Conservation (phyloP, 2,888 invertebrate genomes). For the Coelinius sp. region DNA sequence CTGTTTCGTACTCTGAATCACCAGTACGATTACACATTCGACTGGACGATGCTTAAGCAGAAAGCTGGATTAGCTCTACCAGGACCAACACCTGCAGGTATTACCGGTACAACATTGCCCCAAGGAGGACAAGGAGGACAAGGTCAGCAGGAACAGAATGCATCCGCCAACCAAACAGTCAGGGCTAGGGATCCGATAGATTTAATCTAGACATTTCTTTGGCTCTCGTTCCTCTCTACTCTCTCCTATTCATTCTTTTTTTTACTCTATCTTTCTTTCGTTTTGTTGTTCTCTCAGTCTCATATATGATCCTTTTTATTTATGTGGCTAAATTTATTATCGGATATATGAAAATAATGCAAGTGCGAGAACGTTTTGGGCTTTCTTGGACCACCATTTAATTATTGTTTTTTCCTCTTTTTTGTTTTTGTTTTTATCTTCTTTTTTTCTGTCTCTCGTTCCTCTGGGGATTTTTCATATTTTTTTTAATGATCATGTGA, state of each 20-base stretch:
- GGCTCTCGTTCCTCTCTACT: slow-evolving; percentile 28
- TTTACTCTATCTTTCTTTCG: slow-evolving; percentile 10
- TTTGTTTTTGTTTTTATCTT: slow-evolving; percentile 11
- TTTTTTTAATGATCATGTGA: background rate
- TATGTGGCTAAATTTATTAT: background rate
- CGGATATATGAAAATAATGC: background rate
- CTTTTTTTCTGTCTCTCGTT: slow-evolving; percentile 3
- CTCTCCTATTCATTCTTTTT: slow-evolving; percentile 17
- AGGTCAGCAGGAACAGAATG: slow-evolving; percentile 56
- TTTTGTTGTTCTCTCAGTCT: background rate
- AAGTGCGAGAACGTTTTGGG: slow-evolving; percentile 16
- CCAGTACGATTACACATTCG: slow-evolving; percentile 99
- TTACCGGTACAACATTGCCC: slow-evolving; percentile 43
- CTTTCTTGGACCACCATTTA: slow-evolving; percentile 1
- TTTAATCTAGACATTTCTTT: slow-evolving; percentile 25
- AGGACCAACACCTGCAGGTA: slow-evolving; percentile 44
- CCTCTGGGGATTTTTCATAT: slow-evolving; percentile 3
- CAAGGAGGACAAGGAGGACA: slow-evolving; percentile 48
- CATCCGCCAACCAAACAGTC: slow-evolving; percentile 55
- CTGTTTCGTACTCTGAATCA: slow-evolving; percentile 99
- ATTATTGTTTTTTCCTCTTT: no score
- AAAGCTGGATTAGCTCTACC: slow-evolving; percentile 77
- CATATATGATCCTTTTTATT: background rate
- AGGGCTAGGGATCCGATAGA: slow-evolving; percentile 41
- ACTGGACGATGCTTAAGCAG: slow-evolving; percentile 99